Evolutionary conservation across 1,140 invertebrate species (phyloP).

Genomic region (Aphaenogaster rudis): DNA sequence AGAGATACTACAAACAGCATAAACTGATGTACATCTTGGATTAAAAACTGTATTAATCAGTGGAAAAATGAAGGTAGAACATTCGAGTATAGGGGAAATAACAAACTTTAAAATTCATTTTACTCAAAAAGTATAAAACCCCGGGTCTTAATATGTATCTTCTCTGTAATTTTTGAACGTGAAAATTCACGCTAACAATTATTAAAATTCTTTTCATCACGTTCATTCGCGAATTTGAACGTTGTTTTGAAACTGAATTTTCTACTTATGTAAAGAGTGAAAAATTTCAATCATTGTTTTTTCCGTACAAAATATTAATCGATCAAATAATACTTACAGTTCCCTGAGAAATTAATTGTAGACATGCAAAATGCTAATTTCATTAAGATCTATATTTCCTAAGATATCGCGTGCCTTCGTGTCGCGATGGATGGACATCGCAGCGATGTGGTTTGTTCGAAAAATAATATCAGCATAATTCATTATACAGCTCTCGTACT

Average conservation of each 20-base stretch:
- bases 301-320: neutral
- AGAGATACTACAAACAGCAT: no score
- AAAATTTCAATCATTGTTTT: neutral
- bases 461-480: neutral
- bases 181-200: no score
- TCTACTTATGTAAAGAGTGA: neutral
- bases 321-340: neutral
- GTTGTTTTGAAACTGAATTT: conserved; percentile 23
- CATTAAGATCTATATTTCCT: neutral
- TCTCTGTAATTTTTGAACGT: no score
- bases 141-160: no score
- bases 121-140: no score
- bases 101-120: no score
- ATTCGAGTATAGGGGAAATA: no score
- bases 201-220: neutral
- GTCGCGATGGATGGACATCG: neutral
- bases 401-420: neutral
- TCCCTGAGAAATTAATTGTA: neutral
- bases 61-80: no score
- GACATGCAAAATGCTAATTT: neutral
- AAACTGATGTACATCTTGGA: no score
- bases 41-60: no score
- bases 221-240: neutral
- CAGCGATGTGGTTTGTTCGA: neutral
- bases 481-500: neutral